phyloP scores from a whole-genome alignment of 2,888 invertebrate genomes.

The Dorcus hopei region DNA sequence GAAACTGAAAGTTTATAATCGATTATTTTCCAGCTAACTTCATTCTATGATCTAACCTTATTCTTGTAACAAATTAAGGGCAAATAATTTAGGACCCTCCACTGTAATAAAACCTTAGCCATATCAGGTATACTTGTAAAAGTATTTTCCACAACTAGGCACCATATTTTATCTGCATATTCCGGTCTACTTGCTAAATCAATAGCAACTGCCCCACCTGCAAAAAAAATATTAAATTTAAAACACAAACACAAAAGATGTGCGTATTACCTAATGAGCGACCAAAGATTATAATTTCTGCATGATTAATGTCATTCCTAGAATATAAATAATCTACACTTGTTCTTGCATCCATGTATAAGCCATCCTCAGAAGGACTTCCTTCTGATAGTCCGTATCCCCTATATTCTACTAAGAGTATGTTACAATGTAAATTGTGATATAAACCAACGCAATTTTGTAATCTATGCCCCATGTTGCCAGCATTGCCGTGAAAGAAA shows the following conservation, averaged over 20 bases:
- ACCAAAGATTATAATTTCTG: conserved; percentile 86
- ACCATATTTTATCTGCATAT: conserved; percentile 78
- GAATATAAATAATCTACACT: conserved; percentile 81
- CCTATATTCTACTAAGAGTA: conserved; percentile 90
- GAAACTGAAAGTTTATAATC: conserved; percentile 56
- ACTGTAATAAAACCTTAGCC: conserved; percentile 78
- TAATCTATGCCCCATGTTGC: conserved; percentile 91
- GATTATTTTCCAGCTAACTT: conserved; percentile 6
- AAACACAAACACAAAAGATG: not conserved
- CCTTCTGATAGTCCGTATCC: conserved; percentile 94
- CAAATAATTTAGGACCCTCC: conserved; percentile 69
- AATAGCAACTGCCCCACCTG: conserved; percentile 89
- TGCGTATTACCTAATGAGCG: conserved; percentile 68
- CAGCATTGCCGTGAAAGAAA: conserved; percentile 95
- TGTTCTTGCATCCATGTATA: conserved; percentile 84
- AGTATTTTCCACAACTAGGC: conserved; percentile 89
- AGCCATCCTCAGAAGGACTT: conserved; percentile 79
- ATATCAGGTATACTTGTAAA: conserved; percentile 94
- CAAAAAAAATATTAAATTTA: conserved; percentile 24
- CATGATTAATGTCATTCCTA: conserved; percentile 78
- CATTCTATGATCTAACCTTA: conserved; percentile 60
- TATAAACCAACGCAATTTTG: conserved; percentile 86
- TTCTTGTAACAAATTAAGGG: conserved; percentile 87
- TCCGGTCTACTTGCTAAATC: conserved; percentile 76
- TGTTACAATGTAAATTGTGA: conserved; percentile 77